Evolutionary conservation across 2,797 vertebrate genomes (phyloP), one percentile per base, ranked within the genome.

Genomic region (Staurois parvus): DNA sequence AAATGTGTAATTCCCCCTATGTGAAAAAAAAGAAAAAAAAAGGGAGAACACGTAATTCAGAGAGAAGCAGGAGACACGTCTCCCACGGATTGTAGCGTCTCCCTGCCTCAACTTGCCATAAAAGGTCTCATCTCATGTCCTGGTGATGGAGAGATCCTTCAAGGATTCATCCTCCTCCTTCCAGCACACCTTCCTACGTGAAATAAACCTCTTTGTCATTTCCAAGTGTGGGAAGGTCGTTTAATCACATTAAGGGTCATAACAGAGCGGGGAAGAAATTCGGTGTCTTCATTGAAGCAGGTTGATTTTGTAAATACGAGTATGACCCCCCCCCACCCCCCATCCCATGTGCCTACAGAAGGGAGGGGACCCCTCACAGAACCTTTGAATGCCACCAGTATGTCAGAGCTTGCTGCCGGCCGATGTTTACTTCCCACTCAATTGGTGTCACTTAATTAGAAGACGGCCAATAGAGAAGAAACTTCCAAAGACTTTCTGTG

Each of bases 1-100:
- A 75, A 79, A 87, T 87, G 85, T 87, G 85, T 87, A 87, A 87
- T 87, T 83, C 85, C 85, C 85, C 74, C 59, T 83, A 74, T 72
- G 29, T 64, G 32, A 69, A 72, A 81, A 72, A 72, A 72, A 69
- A 72, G 72, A 72, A 72, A 42, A 26, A 76, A 74, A 72, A 76
- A 17, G 40, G 30, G 80, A 68, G 67, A 79, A 83, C 69, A 59
- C 85, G 81, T 87, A 87, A 83, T 79, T 74, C 74, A 74, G 76
- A 37, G 64, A 40, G 67, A 83, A 78, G 75, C n/a, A 87, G 85
- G 81, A 87, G 85, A 87, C 85, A 87, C 80, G 19, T 82, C 81
- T 83, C 85, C 85, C 81, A 87, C 85, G 80, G 59, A 79, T 56
- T 64, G 28, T 83, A 52, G 78, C 59, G 59, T 87, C 72, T 72